These are phyloP conservation scores for Lethenteron reissneri DNA, from an alignment of 2,113 vertebrate species.

Conservation along the genomic window DNA sequence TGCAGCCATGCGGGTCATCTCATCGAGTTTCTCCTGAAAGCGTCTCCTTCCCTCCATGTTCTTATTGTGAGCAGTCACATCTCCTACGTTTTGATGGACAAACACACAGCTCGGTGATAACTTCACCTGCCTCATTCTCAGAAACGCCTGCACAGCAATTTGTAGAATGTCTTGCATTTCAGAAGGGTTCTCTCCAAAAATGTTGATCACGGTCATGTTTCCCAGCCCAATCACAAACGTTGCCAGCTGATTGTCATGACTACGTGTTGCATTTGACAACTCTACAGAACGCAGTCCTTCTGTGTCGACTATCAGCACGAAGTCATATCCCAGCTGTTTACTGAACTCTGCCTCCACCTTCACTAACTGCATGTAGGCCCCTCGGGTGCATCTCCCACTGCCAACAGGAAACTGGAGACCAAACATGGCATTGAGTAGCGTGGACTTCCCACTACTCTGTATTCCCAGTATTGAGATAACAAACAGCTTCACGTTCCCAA, in stretches of 20 bases:
- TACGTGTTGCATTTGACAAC: constrained; percentile 8
- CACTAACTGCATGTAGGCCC: constrained; percentile 24
- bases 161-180: constrained; percentile 15
- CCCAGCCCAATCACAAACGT: constrained; percentile 35
- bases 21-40: constrained; percentile 13
- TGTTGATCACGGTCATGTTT: constrained; percentile 21
- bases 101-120: constrained; percentile 13
- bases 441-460: constrained; percentile 40
- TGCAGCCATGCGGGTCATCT: constrained; percentile 9
- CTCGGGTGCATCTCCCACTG: constrained; percentile 20
- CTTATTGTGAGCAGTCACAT: constrained; percentile 11
- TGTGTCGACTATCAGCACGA: constrained; percentile 14
- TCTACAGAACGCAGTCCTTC: constrained; percentile 15
- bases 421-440: constrained; percentile 41
- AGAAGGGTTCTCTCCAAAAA: constrained; percentile 14
- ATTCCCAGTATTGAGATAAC: constrained; percentile 33
- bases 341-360: constrained; percentile 12
- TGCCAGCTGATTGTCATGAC: constrained; percentile 33
- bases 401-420: constrained; percentile 30
- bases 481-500: constrained; percentile 16
- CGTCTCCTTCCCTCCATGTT: constrained; percentile 11
- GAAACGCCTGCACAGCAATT: constrained; percentile 15
- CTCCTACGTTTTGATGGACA: constrained; percentile 15
- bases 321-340: constrained; percentile 23
- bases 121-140: constrained; percentile 12